These are phyloP conservation scores for Lasius platythorax DNA, from an alignment of 2,888 invertebrate genomes.

Conservation along the genomic window DNA sequence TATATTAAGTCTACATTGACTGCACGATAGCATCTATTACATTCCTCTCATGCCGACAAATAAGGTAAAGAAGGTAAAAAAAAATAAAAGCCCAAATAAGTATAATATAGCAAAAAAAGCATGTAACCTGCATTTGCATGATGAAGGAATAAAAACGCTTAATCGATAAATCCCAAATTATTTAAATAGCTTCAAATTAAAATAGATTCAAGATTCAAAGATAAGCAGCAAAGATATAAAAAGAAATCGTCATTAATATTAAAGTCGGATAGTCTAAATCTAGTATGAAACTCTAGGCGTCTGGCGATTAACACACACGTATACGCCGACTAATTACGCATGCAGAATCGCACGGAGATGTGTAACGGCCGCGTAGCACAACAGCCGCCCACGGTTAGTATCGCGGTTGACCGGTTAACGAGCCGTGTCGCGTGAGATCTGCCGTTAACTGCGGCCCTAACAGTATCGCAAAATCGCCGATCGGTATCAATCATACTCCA, in stretches of 20 bases:
- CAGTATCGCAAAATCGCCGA: constrained; percentile 54
- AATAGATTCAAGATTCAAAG: neutral
- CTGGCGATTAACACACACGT: constrained; percentile 36
- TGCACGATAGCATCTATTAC: neutral
- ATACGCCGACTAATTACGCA: constrained; percentile 42
- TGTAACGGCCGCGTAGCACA: constrained; percentile 41
- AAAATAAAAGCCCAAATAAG: neutral
- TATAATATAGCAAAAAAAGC: neutral
- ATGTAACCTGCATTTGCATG: neutral
- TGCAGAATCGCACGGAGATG: constrained; percentile 35
- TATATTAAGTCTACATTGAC: neutral
- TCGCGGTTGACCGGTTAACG: constrained; percentile 59
- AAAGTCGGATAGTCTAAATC: neutral
- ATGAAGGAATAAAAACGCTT: neutral
- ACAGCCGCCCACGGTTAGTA: constrained; percentile 41
- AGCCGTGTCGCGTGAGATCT: constrained; percentile 64
- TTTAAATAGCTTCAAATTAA: neutral
- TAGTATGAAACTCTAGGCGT: constrained; percentile 5
- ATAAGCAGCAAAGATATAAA: neutral
- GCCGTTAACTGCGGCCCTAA: constrained; percentile 59
- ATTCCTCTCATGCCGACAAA: neutral
- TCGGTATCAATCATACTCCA: constrained; percentile 57
- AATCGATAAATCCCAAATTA: neutral
- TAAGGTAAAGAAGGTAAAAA: neutral
- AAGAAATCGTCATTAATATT: neutral